phyloP scores from a whole-genome alignment of 2,797 vertebrate genomes.

The Parauchenoglanis punctatus region DNA sequence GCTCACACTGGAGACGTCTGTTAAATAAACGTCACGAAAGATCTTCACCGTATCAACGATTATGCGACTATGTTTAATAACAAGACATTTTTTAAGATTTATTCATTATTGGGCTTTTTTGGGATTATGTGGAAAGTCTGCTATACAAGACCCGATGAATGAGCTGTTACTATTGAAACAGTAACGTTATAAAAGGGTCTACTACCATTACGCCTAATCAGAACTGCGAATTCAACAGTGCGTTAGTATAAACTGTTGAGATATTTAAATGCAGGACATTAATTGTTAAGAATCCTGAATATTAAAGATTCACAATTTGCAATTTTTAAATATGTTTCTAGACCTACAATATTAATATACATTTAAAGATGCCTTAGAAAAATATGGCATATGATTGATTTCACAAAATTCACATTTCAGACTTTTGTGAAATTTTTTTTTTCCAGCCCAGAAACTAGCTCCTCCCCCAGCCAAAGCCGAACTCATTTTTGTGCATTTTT shows the following conservation, averaged over 20 bases:
- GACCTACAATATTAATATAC: not conserved
- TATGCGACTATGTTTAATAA: not conserved
- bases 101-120: not conserved
- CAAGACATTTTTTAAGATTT: not conserved
- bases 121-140: not conserved
- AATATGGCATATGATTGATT: not conserved
- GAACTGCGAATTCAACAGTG: not conserved
- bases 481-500: not conserved
- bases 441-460: not conserved
- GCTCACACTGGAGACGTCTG: not conserved
- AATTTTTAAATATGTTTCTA: not conserved
- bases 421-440: not conserved
- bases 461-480: not conserved
- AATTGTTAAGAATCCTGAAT: not conserved
- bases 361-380: not conserved
- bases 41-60: not conserved
- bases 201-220: not conserved
- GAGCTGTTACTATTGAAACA: not conserved
- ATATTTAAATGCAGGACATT: not conserved
- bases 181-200: not conserved
- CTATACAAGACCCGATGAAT: not conserved
- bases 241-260: not conserved
- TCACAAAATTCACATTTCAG: not conserved
- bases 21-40: too few species aligned
- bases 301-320: not conserved